Percentiles rank a stretch among this genome's conserved stretches.
Evolutionary conservation across 1,140 invertebrate genomes (phyloP).

Genomic region (Drosophila ercepeae): DNA sequence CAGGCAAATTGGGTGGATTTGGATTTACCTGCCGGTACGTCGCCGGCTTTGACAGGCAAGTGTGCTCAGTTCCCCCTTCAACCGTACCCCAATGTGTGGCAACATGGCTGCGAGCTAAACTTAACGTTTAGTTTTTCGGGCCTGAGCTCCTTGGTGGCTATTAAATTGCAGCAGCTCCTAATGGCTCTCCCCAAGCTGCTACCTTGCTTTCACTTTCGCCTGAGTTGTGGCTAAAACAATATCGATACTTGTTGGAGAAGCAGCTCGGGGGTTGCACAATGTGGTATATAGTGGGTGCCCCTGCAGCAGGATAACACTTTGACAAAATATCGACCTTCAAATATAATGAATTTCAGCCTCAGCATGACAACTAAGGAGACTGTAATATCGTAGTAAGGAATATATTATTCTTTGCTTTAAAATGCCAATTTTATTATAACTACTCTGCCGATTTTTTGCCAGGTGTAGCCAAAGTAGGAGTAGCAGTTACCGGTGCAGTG

Average conservation of each 20-base stretch:
- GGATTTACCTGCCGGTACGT: slow-evolving; percentile 55
- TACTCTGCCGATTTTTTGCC: neutral
- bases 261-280: neutral
- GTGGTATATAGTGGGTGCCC: neutral
- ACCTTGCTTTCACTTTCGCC: slow-evolving; percentile 58
- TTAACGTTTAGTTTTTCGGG: slow-evolving; percentile 59
- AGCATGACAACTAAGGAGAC: too few relatives aligned
- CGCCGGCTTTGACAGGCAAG: slow-evolving; percentile 56
- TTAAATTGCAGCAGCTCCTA: slow-evolving; percentile 63
- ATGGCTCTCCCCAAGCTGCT: slow-evolving; percentile 29
- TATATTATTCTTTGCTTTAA: too few relatives aligned
- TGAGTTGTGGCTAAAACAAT: slow-evolving; percentile 50
- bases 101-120: slow-evolving; percentile 51
- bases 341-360: too few relatives aligned
- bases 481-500: slow-evolving; percentile 15
- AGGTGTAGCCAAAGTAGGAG: neutral
- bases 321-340: too few relatives aligned
- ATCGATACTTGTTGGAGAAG: slow-evolving; percentile 41
- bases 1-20: slow-evolving; percentile 72
- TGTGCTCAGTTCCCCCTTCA: neutral
- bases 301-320: neutral
- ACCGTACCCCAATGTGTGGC: slow-evolving; percentile 20
- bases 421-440: too few relatives aligned
- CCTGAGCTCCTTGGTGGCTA: slow-evolving; percentile 64
- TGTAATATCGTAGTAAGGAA: too few relatives aligned